Conservation (phyloP, 1,140 invertebrate genomes). For the Macrosteles quadrilineatus region DNA sequence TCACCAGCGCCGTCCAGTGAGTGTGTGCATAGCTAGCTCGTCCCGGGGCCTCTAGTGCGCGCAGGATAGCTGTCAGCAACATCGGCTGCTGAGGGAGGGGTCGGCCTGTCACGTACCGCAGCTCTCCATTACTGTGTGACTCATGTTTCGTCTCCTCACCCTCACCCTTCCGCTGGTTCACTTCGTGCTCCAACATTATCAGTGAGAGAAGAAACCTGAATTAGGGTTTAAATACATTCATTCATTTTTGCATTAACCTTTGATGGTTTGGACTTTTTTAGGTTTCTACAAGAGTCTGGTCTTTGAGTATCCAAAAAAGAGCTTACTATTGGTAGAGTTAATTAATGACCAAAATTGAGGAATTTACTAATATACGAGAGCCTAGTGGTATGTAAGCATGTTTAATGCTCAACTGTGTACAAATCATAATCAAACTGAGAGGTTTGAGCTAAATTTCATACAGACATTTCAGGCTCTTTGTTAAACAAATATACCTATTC, state of each 20-base stretch:
- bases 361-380: too few relatives aligned
- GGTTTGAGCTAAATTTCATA: too few relatives aligned
- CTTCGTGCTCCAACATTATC: constrained; percentile 73
- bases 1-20: constrained; percentile 80
- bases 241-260: too few relatives aligned
- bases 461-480: too few relatives aligned
- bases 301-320: neutral
- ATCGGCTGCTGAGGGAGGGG: constrained; percentile 80
- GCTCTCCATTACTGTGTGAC: constrained; percentile 46
- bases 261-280: too few relatives aligned
- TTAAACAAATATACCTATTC: too few relatives aligned
- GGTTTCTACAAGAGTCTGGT: too few relatives aligned
- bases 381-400: too few relatives aligned
- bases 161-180: constrained; percentile 48
- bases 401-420: too few relatives aligned
- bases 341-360: too few relatives aligned
- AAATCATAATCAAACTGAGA: too few relatives aligned
- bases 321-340: too few relatives aligned
- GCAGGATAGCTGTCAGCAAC: constrained; percentile 68
- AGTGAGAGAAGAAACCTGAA: constrained; percentile 66
- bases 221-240: constrained; percentile 27
- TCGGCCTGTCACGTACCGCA: constrained; percentile 65
- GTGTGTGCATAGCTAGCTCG: constrained; percentile 73
- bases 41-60: constrained; percentile 36
- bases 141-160: constrained; percentile 30